Base-by-base conservation (phyloP, 2,113 vertebrate species). In the Pygoscelis adeliae region DNA sequence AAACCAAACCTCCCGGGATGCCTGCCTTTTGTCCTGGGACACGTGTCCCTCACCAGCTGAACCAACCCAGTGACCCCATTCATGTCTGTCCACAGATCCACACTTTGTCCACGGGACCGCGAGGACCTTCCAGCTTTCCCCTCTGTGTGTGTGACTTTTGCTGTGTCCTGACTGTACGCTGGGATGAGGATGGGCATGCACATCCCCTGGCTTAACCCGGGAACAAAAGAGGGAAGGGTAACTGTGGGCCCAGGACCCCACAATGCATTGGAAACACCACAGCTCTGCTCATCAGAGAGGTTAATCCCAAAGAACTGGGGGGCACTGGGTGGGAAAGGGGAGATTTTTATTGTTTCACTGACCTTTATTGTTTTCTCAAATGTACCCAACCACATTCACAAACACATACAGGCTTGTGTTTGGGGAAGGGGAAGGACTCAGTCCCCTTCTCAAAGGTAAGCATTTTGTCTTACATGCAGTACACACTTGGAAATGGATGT, bases 1-100 rank as follows among this genome's bases (percentile, higher is more conserved):
- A 70, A 63, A 70, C 15, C 38, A 66, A 44, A 71, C 15, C 23
- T 77, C 42, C 7, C 1, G 4, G 50, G 53, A 83, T 2, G 1
- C 8, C 34, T 44, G 40, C 17, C 25, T 77, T 90, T 53, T 29
- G 25, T 42, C 36, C 70, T 30, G 46, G 58, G 36, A 66, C 46
- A 22, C 0, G 0, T 8, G 38, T 44, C 38, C 2, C 2, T 30
- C 49, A 70, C 22, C 74, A 83, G 19, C 7, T 1, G 1, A 69
- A 83, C 27, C 71, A 55, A 38, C 0, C 2, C 55, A 78, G 34
- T 1, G 8, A 26, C 23, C 55, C 42, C 63, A 56, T 61, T 40
- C 53, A 25, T 0, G 1, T 42, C 13, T 55, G 20, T 27, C 49
- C 25, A 26, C 56, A 94, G 50, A 82, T 23, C 21, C 50, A 85